Percentiles rank a stretch among this genome's conserved stretches.
phyloP scores from a whole-genome alignment of 1,140 invertebrate species.

The silkworm (Bombyx mori) region DNA sequence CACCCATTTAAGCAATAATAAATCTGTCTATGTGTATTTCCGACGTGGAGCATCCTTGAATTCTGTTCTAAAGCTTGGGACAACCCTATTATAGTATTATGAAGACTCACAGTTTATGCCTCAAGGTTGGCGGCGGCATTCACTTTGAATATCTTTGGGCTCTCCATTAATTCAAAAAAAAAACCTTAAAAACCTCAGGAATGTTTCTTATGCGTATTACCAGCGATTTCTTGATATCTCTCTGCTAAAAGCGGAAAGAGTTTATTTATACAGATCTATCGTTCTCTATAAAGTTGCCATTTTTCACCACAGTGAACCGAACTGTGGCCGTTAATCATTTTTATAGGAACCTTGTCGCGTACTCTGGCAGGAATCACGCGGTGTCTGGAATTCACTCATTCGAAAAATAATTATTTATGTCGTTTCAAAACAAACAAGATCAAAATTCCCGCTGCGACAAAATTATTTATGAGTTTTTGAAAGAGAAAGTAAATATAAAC shows the following conservation, averaged over 20 bases:
- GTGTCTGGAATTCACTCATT: constrained; percentile 27
- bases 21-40: too few relatives aligned
- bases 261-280: constrained; percentile 3
- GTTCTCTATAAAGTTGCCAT: constrained; percentile 11
- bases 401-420: constrained; percentile 25
- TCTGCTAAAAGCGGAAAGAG: too few relatives aligned
- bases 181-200: not conserved
- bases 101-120: too few relatives aligned
- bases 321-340: constrained; percentile 35
- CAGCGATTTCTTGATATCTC: too few relatives aligned
- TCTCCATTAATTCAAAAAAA: too few relatives aligned
- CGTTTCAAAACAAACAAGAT: constrained; percentile 40
- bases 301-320: constrained; percentile 11
- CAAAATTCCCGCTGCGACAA: constrained; percentile 31
- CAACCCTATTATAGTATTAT: too few relatives aligned
- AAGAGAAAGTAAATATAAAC: constrained; percentile 15
- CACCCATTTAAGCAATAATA: too few relatives aligned
- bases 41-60: too few relatives aligned
- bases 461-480: constrained; percentile 17
- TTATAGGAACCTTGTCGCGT: constrained; percentile 29
- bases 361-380: constrained; percentile 24
- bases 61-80: too few relatives aligned
- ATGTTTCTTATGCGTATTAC: too few relatives aligned
- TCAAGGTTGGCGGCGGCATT: too few relatives aligned
- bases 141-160: too few relatives aligned